Evolutionary conservation across 35 echinoderm and acorn worm genomes (phyloP), one percentile per base, ranked within the genome.

Genomic region (Heliocidaris erythrogramma): DNA sequence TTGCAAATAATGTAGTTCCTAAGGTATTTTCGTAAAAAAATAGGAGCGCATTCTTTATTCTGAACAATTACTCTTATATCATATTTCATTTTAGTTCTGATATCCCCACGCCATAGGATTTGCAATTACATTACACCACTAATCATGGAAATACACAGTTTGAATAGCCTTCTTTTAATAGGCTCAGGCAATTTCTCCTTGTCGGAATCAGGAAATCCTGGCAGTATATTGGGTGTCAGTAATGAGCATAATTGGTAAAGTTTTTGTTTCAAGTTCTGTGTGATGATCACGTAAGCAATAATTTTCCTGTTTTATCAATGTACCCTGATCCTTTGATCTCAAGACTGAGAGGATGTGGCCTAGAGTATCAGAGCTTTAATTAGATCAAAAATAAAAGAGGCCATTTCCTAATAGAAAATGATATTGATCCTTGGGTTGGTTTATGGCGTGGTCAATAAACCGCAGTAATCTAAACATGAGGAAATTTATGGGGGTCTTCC

Each of bases 351-450:
- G 65, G 65, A 78, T 78, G 65, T 78, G 65, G 65, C 18, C 27
- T 18, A 78, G 27, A 78, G 65, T 7, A 78, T 78, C 65, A 78
- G 16, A 31, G 32, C 9, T 90, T 31, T 47, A 90, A 90, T 47
- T 47, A 90, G 13, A 90, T 5, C 11, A 90, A 18, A 31, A 42
- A 49, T 47, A 35, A 49, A 30, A 32, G 48, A 90, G 88, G 88
- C 32, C 88, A 90, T 90, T 90, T 90, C 65, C 65, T 78, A n/a
- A 78, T 78, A n/a, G 65, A 78, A 78, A 21, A 78, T 78, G 18
- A 78, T n/a, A 78, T 78, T n/a, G 2, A 78, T 78, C 65, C 65
- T 78, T 78, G 21, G 65, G 27, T 78, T 78, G 65, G 27, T 78
- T 78, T 78, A 78, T 6, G 7, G 1, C 5, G 65, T 78, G 65